Evolutionary conservation across 2,888 invertebrate species (phyloP).

Genomic region (Parelbella ahira): DNA sequence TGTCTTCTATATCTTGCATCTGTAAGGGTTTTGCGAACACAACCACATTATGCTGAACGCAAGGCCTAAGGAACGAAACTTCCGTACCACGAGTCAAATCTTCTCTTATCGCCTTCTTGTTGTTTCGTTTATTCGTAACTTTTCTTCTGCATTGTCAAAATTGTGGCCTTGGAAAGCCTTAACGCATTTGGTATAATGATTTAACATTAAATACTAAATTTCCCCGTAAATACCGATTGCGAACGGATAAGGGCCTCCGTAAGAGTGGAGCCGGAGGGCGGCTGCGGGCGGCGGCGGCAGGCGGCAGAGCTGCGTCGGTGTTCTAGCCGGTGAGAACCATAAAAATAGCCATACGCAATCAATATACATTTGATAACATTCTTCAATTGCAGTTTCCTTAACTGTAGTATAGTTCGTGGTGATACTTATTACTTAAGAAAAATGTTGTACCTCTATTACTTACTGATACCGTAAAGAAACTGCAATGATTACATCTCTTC

Average conservation of each 20-base stretch:
- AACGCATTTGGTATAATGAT: conserved; percentile 52
- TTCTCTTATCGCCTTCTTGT: conserved; percentile 60
- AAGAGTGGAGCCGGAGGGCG: conserved; percentile 64
- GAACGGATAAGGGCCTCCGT: conserved; percentile 76
- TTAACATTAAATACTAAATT: conserved; percentile 77
- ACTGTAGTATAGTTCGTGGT: conserved; percentile 6
- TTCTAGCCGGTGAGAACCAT: conserved; percentile 78
- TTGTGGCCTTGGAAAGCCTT: conserved; percentile 37
- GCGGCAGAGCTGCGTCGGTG: conserved; percentile 56
- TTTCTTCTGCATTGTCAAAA: neutral
- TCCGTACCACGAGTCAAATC: conserved; percentile 73
- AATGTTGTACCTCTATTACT: conserved; percentile 8
- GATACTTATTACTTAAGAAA: conserved; percentile 1
- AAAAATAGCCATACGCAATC: conserved; percentile 81
- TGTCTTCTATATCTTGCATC: conserved; percentile 66
- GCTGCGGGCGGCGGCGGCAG: conserved; percentile 57
- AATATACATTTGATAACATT: conserved; percentile 69
- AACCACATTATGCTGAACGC: conserved; percentile 79
- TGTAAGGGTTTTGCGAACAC: conserved; percentile 79
- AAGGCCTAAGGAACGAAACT: conserved; percentile 63
- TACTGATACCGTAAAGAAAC: conserved; percentile 56
- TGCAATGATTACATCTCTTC: conserved; percentile 76
- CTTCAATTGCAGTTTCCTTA: conserved; percentile 74
- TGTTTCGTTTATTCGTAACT: conserved; percentile 19
- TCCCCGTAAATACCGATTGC: conserved; percentile 80